Evolutionary conservation across 2,888 invertebrate genomes (phyloP), one percentile per base, ranked within the genome.

Genomic region (Archips crataeganus): DNA sequence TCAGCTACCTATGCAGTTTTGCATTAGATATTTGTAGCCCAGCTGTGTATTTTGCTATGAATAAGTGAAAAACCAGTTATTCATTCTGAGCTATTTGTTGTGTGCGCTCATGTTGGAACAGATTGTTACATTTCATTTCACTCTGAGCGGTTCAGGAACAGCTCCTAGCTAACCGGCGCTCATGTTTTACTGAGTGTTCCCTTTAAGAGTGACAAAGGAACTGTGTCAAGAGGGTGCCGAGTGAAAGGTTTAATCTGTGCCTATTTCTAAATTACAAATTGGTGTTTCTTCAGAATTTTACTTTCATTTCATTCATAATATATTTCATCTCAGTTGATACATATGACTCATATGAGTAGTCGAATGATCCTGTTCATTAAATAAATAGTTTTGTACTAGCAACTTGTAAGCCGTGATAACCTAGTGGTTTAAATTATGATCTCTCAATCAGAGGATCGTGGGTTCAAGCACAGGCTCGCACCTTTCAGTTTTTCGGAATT

Each of bases 141-240:
- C 13, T 34, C 5, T 32, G 32, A 59, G 34, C 13, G 32, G 32
- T 59, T 13, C 11, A 9, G 11, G 32, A 32, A 59, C 13, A 60
- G 15, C 47, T 23, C 13, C 32, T 11, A 42, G 45, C 15, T 63
- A 13, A 63, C 47, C 13, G 32, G 11, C 11, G 45, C 63, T 10
- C 47, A 13, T 59, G 39, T 47, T 71, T 54, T 47, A 54, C 45
- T 32, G 45, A 66, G 60, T 45, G 66, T 61, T 54, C 61, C 66
- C 66, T 45, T 62, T 70, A n/a, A 61, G 42, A 66, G 61, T 51
- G 45, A 59, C 59, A 66, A 66, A 71, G 51, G 51, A 66, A 51
- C 66, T 66, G 66, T 71, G 61, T 67, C 61, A 71, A 66, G 61
- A 36, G 15, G 61, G 49, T 49, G 23, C 15, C 45, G 32, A 54